Base-by-base conservation (phyloP, 2,888 invertebrate species). In the Cosmorhoe ocellata region DNA sequence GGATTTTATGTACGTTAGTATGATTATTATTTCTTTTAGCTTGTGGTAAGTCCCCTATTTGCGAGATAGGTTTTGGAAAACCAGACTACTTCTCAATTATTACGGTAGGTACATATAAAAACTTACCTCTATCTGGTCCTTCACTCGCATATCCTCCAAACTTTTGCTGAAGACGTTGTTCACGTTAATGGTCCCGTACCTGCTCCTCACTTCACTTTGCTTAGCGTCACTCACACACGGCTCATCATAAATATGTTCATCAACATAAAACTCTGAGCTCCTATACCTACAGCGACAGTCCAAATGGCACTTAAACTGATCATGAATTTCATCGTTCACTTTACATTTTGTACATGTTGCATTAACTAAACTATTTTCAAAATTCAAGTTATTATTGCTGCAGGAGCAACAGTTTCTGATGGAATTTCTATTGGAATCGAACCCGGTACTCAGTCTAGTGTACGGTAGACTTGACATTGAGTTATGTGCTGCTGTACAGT, bases 201-300 rank as follows among this genome's bases (percentile, higher is more conserved):
- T 68, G 44, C 67, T 75, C 12, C 34, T 66, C 7, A 40, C 24
- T 11, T 43, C 53, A 34, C 56, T 52, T 6, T 18, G 53, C 59
- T 40, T 48, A 61, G 12, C 59, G 32, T 64, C 63, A 53, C 51
- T 51, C 1, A 65, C 75, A 68, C 84, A 92, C 0, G 93, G 93
- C 60, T 92, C 92, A 58, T 93, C 93, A 67, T 93, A 93, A 18
- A 93, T 92, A 61, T 92, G 93, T 60, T 93, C 93, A 22, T 76
- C 71, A 0, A 83, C 52, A 28, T 79, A 86, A 54, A 87, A 89
- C 51, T 80, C 76, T 0, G 84, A 83, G 14, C 71, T 81, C 33
- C 68, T 3, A 24, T 24, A 24, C 6, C 24, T 69, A 59, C 85
- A 87, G 7, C 79, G 76, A 66, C 88, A 88, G 12, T 73, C 79